These are phyloP conservation scores for Ploceus nigricollis DNA, from an alignment of 2,113 vertebrate species.

Conservation along the genomic window DNA sequence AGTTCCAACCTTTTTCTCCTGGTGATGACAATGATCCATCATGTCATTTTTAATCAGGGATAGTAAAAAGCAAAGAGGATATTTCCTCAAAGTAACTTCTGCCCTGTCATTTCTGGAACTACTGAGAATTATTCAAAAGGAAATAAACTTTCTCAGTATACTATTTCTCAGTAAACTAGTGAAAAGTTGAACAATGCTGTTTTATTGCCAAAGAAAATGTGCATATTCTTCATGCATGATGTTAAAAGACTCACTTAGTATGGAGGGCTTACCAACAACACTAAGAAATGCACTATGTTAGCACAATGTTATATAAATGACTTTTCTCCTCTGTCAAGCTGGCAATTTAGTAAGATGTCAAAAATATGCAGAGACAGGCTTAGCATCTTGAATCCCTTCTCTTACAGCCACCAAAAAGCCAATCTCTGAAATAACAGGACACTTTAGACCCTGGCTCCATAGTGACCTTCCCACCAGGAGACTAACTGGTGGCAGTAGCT, in stretches of 20 bases:
- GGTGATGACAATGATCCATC: not conserved
- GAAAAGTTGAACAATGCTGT: not conserved
- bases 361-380: not conserved
- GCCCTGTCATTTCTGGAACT: not conserved
- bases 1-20: not conserved
- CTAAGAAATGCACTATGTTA: not conserved
- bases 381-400: not conserved
- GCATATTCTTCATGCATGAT: not conserved
- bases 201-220: not conserved
- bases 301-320: not conserved
- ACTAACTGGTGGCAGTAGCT: not conserved
- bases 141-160: not conserved
- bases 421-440: not conserved
- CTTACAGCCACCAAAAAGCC: not conserved
- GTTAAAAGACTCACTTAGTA: not conserved
- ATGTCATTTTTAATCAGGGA: not conserved
- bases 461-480: not conserved
- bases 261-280: not conserved
- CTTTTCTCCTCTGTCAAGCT: not conserved
- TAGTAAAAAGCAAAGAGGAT: not conserved
- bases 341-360: not conserved
- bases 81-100: not conserved
- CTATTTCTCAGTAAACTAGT: not conserved
- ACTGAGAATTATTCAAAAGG: not conserved
- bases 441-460: not conserved